Percentiles rank a stretch among this genome's conserved stretches.
These are phyloP conservation scores for Tinea trinotella DNA, from an alignment of 2,888 invertebrate genomes.

Conservation along the genomic window DNA sequence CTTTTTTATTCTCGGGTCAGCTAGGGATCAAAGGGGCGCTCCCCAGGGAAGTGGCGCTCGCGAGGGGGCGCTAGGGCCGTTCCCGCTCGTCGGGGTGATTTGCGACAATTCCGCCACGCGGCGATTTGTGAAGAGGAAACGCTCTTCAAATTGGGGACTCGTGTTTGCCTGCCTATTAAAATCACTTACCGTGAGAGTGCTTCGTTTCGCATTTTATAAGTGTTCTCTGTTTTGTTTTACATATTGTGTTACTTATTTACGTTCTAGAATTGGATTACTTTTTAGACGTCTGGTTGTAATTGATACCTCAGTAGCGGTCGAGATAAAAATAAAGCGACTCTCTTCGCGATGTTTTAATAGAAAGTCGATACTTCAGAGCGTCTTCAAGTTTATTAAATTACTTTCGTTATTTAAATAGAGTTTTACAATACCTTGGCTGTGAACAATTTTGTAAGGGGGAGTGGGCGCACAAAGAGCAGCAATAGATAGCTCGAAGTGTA, in stretches of 20 bases:
- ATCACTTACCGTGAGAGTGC: conserved; percentile 48
- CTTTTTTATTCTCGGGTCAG: conserved; percentile 73
- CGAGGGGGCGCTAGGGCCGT: conserved; percentile 33
- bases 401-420: neutral
- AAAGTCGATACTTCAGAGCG: neutral
- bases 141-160: conserved; percentile 57
- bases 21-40: conserved; percentile 70
- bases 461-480: neutral
- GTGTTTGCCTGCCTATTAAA: conserved; percentile 65
- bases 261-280: conserved; percentile 3
- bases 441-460: neutral
- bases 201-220: conserved; percentile 27
- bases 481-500: neutral
- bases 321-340: neutral
- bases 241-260: conserved; percentile 14
- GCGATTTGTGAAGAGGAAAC: conserved; percentile 70
- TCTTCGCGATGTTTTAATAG: conserved; percentile 2
- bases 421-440: neutral
- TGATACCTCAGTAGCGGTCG: neutral
- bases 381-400: neutral
- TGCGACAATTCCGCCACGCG: conserved; percentile 61
- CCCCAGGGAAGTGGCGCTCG: conserved; percentile 45
- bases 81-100: conserved; percentile 42
- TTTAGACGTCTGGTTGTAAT: neutral
- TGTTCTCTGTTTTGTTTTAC: conserved; percentile 36